Evolutionary conservation across 2,113 vertebrate species (phyloP), one percentile per base, ranked within the genome.

Genomic region (Penelope pileata): DNA sequence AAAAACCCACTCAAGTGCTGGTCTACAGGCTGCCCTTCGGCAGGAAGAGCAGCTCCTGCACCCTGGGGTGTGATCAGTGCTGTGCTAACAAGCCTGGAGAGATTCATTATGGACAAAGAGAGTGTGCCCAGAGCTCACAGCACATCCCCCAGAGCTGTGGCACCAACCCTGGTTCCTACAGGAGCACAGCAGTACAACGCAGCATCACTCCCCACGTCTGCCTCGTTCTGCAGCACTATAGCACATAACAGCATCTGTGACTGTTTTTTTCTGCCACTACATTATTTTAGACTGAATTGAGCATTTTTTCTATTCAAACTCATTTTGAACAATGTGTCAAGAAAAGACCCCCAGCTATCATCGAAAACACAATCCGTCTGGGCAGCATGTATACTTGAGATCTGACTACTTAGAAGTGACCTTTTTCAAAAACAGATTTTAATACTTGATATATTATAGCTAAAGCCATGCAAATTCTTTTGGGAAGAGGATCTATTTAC

Each of bases 171-270:
- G 10, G 16, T 27, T 17, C 3, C 8, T 10, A 54, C 51, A 30
- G 10, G 14, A 17, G 51, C 51, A 30, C 51, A 6, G 51, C 3
- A 4, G 24, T 51, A 7, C 0, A 0, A 4, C n/a, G 4, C 17
- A 18, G 14, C 2, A 4, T n/a, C n/a, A n/a, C n/a, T n/a, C 53
- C 64, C 34, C 2, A 5, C 21, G 1, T 9, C 32, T 32, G 12
- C 30, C 53, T 27, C 11, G 1, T 7, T 4, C 51, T 48, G 26
- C 0, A 1, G 50, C 45, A 48, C 72, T 9, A 0, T 7, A 26
- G 47, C 58, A 75, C 48, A 50, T 2, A 63, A 6, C 12, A 24
- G 32, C 30, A 21, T 9, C 64, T 53, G 45, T 23, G 17, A 14
- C 47, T 53, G 32, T 29, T 10, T 7, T 32, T 56, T 38, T 6